Evolutionary conservation across 2,888 invertebrate genomes (phyloP).

Genomic region (Polydrusus pterygomalis): DNA sequence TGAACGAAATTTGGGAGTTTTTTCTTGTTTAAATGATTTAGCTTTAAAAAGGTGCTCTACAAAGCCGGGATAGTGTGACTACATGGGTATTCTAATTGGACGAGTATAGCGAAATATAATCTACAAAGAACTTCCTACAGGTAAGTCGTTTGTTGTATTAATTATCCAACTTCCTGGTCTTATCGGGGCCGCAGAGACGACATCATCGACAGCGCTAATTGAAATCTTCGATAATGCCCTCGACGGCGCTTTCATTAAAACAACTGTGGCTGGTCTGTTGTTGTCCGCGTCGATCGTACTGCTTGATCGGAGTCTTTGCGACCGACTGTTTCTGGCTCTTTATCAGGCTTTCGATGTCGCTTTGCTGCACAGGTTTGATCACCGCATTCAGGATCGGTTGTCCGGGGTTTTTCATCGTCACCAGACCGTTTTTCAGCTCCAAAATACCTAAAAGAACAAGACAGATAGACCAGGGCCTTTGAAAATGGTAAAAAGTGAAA

Average conservation of each 20-base stretch:
- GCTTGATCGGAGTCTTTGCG: conserved; percentile 44
- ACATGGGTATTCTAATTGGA: no score
- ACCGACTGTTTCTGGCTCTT: conserved; percentile 42
- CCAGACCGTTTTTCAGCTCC: conserved; percentile 60
- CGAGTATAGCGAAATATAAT: no score
- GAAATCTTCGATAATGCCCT: conserved; percentile 8
- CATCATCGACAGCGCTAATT: not conserved
- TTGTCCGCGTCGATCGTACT: conserved; percentile 53
- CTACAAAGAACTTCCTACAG: no score
- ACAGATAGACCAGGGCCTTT: not conserved
- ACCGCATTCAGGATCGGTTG: conserved; percentile 60
- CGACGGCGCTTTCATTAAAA: not conserved
- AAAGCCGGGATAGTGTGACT: no score
- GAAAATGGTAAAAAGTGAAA: no score
- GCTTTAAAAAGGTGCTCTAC: no score
- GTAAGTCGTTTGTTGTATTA: no score
- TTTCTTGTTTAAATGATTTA: no score
- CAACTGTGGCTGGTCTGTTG: not conserved
- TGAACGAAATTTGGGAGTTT: no score
- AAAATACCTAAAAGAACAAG: conserved; percentile 59
- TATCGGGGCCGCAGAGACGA: no score
- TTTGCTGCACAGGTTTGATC: conserved; percentile 58
- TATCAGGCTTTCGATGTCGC: conserved; percentile 60
- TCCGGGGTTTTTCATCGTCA: conserved; percentile 59
- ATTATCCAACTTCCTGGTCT: no score